These are phyloP conservation scores for Trachemys scripta DNA, from an alignment of 2,113 vertebrate genomes.

Conservation along the genomic window DNA sequence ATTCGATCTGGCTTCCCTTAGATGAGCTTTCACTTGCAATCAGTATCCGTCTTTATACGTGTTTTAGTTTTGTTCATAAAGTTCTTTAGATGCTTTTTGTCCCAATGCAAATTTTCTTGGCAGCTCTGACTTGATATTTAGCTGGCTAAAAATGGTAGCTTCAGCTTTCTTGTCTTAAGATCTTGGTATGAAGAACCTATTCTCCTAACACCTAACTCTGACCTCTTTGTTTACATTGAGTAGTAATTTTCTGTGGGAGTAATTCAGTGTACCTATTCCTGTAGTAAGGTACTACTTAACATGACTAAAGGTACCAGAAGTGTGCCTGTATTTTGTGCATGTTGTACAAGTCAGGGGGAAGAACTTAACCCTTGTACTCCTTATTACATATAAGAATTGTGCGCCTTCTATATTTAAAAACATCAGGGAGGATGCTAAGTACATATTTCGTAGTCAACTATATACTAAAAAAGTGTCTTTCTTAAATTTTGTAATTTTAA, in stretches of 20 bases:
- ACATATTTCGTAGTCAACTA: neutral
- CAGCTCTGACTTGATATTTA: neutral
- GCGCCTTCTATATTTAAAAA: neutral
- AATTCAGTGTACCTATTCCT: neutral
- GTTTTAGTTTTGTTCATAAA: neutral
- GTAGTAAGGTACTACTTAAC: neutral
- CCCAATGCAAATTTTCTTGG: neutral
- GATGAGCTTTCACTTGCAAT: neutral
- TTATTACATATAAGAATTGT: neutral
- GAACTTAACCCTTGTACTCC: neutral
- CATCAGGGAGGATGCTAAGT: neutral
- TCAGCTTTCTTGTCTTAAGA: neutral
- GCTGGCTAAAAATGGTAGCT: neutral
- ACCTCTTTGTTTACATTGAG: neutral
- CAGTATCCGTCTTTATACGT: neutral
- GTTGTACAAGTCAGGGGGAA: neutral
- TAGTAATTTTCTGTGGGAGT: neutral
- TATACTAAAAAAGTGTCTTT: neutral
- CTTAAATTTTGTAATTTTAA: neutral
- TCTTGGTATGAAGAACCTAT: neutral
- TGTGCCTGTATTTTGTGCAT: neutral
- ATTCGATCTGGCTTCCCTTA: neutral
- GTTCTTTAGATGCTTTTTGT: neutral
- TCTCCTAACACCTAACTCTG: neutral
- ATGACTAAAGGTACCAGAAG: neutral